phyloP scores from a whole-genome alignment of 1,140 invertebrate species.

The Brachionus rotundiformis region DNA sequence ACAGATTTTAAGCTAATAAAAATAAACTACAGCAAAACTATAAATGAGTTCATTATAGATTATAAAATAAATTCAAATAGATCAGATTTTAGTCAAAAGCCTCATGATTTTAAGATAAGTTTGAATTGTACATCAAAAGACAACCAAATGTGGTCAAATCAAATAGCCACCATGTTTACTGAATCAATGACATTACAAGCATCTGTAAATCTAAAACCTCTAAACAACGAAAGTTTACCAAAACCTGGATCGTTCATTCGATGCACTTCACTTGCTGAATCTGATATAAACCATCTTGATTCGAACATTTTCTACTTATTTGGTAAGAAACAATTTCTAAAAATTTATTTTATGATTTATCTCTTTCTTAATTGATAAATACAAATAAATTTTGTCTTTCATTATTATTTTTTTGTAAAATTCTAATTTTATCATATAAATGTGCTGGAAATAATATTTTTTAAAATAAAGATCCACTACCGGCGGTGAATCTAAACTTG shows the following conservation, averaged over 20 bases:
- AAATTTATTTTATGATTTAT: no score
- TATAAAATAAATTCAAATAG: not conserved
- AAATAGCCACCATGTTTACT: not conserved
- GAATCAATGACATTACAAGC: not conserved
- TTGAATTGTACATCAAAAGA: constrained; percentile 21
- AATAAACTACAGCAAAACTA: not conserved
- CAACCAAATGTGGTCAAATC: not conserved
- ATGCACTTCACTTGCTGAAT: not conserved
- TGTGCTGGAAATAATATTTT: not conserved
- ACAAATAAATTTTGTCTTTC: not conserved
- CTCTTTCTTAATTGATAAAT: not conserved
- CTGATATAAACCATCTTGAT: not conserved
- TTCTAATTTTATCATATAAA: not conserved
- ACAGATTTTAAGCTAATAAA: not conserved
- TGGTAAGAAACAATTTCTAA: no score
- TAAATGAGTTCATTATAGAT: not conserved
- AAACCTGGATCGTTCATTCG: not conserved
- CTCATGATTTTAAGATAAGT: not conserved
- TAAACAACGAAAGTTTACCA: not conserved
- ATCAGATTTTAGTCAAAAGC: not conserved
- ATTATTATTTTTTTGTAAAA: not conserved
- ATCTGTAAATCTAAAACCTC: not conserved
- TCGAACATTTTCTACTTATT: not conserved
- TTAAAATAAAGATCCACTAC: not conserved
- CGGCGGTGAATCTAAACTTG: not conserved